Base-by-base conservation (phyloP, 2,888 invertebrate species). In the Caenorhabditis macrosperma region DNA sequence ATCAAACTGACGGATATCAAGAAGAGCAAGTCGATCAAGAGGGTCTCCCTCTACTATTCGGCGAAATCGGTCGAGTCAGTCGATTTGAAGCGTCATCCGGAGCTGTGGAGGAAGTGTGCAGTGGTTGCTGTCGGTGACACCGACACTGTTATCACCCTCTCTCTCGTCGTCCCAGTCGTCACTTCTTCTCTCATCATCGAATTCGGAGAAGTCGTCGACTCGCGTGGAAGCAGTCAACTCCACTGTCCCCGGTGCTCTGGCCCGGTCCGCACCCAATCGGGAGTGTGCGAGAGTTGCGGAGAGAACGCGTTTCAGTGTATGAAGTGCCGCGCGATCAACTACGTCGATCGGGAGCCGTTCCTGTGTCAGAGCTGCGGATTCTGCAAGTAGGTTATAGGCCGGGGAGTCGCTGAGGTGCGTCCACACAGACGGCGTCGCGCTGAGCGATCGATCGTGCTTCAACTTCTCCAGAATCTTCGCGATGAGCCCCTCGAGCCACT, bases 301-400 rank as follows among this genome's bases (percentile, higher is more conserved):
- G 98, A 99, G 91, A 98, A 98, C 91, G 98, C 98, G 0, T 98
- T 96, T 92, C 99, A 99, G 90, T 99, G 98, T 90, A 97, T 97
- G 92, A 98, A 98, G 92, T 99, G 98, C 92, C 94, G 95, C 94
- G 94, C 97, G 0, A 99, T 99, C 87, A 98, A 99, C 92, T 98
- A 98, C 91, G 97, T 97, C 91, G 97, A 98, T 91, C 96, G 97
- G 55, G 98, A 98, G 92, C 98, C 98, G 0, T 99, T 98, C 93
- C 92, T 99, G 26, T 99, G 99, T 91, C 97, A 97, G 92, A 95
- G 97, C 4, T 99, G 99, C 92, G 98, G 98, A 0, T 98, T 96
- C 93, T 99, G 98, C 93, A 98, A 98, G 92, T 98, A 72, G 64
- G 22, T 72, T 72, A 64, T 72, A 72, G 2, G 64, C 48, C 24